Conservation (phyloP, 2,797 vertebrate genomes). For the Lacerta viridis region DNA sequence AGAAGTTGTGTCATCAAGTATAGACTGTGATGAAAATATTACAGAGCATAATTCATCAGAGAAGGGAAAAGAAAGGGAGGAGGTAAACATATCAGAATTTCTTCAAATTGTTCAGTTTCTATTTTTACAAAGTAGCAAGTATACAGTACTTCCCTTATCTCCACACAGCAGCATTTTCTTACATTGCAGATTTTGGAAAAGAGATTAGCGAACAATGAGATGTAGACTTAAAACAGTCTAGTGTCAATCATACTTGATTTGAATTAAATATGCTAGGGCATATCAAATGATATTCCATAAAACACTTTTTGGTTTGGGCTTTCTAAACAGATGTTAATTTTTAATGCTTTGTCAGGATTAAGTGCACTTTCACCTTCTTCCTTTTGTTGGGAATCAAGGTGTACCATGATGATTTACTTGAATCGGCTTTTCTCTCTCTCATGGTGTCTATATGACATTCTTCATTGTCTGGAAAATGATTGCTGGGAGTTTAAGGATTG, state of each 20-base stretch:
- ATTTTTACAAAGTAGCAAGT: not conserved
- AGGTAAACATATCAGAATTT: constrained; percentile 81
- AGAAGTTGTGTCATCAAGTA: constrained; percentile 80
- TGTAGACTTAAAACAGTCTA: not conserved
- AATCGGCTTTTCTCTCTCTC: not conserved
- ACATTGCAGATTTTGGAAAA: not conserved
- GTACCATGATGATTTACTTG: not conserved
- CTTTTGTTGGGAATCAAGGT: not conserved
- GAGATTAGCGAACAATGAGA: not conserved
- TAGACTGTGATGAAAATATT: constrained; percentile 76
- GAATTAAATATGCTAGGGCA: not conserved
- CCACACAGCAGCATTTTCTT: not conserved
- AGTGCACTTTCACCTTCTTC: not conserved
- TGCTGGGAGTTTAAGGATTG: not conserved
- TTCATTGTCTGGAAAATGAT: not conserved
- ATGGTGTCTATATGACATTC: not conserved
- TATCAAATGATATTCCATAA: not conserved
- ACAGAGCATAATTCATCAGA: constrained; percentile 76
- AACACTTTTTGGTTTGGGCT: not conserved
- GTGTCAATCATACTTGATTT: not conserved
- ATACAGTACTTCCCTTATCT: not conserved
- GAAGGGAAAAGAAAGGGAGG: constrained; percentile 86
- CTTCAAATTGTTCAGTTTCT: not conserved
- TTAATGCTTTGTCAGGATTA: constrained; percentile 26
- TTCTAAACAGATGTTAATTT: constrained; percentile 12